phyloP scores from a whole-genome alignment of 2,113 vertebrate genomes.

The Monopterus albus region DNA sequence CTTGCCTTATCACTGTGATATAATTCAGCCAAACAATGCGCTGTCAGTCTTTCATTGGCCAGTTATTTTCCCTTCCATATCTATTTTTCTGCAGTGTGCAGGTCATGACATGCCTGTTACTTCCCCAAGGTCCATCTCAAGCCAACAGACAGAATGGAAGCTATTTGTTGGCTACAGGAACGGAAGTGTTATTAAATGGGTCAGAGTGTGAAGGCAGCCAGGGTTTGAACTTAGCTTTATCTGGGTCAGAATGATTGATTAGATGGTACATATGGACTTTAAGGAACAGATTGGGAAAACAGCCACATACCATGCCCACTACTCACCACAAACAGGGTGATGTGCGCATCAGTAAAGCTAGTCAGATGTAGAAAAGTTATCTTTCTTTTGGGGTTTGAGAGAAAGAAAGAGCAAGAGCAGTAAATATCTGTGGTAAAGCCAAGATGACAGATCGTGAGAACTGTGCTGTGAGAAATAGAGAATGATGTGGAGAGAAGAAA shows the following conservation, averaged over 20 bases:
- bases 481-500: too few species aligned
- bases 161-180: slow-evolving; percentile 29
- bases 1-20: not conserved
- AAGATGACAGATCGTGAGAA: not conserved
- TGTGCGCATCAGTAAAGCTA: not conserved
- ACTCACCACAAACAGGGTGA: slow-evolving; percentile 8
- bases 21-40: not conserved
- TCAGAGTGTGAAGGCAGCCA: slow-evolving; percentile 59
- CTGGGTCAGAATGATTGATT: slow-evolving; percentile 73
- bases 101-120: slow-evolving; percentile 2
- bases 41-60: not conserved
- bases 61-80: not conserved
- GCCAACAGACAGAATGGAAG: slow-evolving; percentile 16
- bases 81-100: slow-evolving; percentile 4
- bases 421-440: not conserved
- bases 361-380: not conserved
- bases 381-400: not conserved
- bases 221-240: slow-evolving; percentile 57
- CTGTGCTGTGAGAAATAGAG: not conserved
- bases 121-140: not conserved
- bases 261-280: slow-evolving; percentile 33
- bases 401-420: not conserved
- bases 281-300: slow-evolving; percentile 33
- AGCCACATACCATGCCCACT: not conserved
- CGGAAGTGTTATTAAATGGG: slow-evolving; percentile 60